Base-by-base conservation (phyloP, 2,113 vertebrate species). In the Malaclemys terrapin region DNA sequence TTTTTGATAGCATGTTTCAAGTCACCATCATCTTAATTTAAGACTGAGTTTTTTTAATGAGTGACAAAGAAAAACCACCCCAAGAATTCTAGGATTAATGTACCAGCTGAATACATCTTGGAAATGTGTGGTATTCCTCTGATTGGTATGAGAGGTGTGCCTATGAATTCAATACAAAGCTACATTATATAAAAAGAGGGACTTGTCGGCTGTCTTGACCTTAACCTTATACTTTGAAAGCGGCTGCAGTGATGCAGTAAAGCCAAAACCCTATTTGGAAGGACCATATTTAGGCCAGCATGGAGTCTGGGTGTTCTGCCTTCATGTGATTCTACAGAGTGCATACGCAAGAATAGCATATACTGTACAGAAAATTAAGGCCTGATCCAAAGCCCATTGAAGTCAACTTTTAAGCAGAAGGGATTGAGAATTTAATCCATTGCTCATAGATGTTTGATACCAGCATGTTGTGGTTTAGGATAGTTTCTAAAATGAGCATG, bases 281-380 rank as follows among this genome's bases (percentile, higher is more conserved):
- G 87, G 75, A 10, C 10, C 84, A 49, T 82, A 80, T 88, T 94
- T 80, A 84, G 35, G 65, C 4, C 10, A 88, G 10, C 6, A 1
- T 1, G 0, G 49, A 82, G 24, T 31, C 47, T 69, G 59, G 3
- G 10, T 72, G 17, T 0, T 75, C 4, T 2, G 31, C 78, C 85
- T 72, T 53, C 22, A 5, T 65, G 62, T 7, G 13, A 31, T 89
- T 93, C 53, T 92, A 53, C 38, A 5, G 17, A 76, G 7, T 1
- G 2, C 69, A 89, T 88, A 76, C 57, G 84, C 76, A 80, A 91
- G 80, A 89, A 4, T 2, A 72, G 14, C n/a, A 52, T 12, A 42
- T 5, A 45, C 53, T 10, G 22, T n/a, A 62, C 3, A 89, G 52
- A 87, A 89, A 38, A 82, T 50, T 49, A 94, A 88, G 52, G 10